Evolutionary conservation across 2,888 invertebrate genomes (phyloP).

Genomic region (Oeneis ivallda): DNA sequence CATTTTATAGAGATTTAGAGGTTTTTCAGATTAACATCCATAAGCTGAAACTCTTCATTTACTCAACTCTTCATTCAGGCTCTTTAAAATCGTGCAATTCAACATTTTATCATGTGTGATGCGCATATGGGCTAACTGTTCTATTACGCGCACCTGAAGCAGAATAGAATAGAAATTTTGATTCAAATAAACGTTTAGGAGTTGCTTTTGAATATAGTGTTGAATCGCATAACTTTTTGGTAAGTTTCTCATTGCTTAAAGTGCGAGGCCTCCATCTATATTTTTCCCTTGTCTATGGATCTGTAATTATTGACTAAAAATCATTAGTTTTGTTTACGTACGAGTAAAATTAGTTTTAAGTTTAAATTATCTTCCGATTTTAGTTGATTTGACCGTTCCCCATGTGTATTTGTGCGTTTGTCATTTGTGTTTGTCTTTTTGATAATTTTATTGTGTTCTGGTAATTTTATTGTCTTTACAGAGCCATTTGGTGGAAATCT

Average conservation of each 20-base stretch:
- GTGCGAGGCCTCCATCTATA: neutral
- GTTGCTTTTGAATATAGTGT: neutral
- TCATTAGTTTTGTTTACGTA: conserved; percentile 15
- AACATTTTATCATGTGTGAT: no score
- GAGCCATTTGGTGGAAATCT: conserved; percentile 13
- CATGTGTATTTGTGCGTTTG: conserved; percentile 49
- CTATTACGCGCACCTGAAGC: no score
- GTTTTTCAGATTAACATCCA: neutral
- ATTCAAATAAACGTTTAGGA: no score
- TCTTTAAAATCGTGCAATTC: no score
- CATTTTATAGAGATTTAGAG: neutral
- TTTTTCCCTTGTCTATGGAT: neutral
- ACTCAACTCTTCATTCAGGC: no score
- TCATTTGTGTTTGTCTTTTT: conserved; percentile 43
- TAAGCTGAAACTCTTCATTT: neutral
- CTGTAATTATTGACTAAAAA: neutral
- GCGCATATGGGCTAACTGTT: no score
- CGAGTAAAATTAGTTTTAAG: conserved; percentile 31
- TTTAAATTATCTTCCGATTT: conserved; percentile 42
- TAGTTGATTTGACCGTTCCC: conserved; percentile 48
- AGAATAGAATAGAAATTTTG: no score
- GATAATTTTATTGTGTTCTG: conserved; percentile 47
- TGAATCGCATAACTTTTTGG: no score
- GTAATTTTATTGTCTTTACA: conserved; percentile 27
- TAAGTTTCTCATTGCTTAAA: no score